A percentile compares a stretch with the other conserved stretches of the same genome.
Evolutionary conservation across 2,888 invertebrate species (phyloP).

Genomic region (Iselma pallidipennis): DNA sequence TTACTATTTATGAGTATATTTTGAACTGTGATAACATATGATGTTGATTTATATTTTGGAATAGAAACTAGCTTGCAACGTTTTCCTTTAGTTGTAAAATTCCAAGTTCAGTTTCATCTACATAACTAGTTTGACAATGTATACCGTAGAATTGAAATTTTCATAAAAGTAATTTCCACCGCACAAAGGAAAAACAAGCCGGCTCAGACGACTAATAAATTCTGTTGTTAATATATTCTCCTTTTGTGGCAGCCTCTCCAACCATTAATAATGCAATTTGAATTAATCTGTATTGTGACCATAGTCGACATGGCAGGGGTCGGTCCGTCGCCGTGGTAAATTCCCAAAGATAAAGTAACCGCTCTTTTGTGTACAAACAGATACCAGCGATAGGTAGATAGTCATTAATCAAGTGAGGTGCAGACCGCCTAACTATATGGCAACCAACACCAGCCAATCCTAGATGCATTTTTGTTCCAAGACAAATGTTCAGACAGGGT

Average conservation of each 20-base stretch:
- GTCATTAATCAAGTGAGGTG: constrained; percentile 45
- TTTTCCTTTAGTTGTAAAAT: neutral
- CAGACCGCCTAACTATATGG: constrained; percentile 32
- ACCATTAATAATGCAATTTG: constrained; percentile 26
- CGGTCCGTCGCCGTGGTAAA: neutral
- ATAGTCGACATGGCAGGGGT: constrained; percentile 10
- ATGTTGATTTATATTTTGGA: neutral
- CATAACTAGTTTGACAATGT: constrained; percentile 31
- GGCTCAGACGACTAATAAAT: constrained; percentile 12
- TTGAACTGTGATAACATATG: neutral
- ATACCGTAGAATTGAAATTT: constrained; percentile 29
- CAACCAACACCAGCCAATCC: constrained; percentile 40
- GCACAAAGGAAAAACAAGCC: constrained; percentile 25
- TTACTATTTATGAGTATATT: no score
- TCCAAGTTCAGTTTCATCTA: constrained; percentile 23
- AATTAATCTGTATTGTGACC: constrained; percentile 22
- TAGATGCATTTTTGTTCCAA: constrained; percentile 45
- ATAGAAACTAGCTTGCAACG: neutral
- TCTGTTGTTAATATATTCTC: neutral
- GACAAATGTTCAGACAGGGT: constrained; percentile 46
- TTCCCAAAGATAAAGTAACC: constrained; percentile 23
- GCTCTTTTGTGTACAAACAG: constrained; percentile 24
- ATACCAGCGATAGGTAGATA: constrained; percentile 29
- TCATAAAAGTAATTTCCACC: constrained; percentile 31
- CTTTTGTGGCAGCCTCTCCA: constrained; percentile 6